phyloP scores from a whole-genome alignment of 2,113 vertebrate species.

The Rhea pennata region DNA sequence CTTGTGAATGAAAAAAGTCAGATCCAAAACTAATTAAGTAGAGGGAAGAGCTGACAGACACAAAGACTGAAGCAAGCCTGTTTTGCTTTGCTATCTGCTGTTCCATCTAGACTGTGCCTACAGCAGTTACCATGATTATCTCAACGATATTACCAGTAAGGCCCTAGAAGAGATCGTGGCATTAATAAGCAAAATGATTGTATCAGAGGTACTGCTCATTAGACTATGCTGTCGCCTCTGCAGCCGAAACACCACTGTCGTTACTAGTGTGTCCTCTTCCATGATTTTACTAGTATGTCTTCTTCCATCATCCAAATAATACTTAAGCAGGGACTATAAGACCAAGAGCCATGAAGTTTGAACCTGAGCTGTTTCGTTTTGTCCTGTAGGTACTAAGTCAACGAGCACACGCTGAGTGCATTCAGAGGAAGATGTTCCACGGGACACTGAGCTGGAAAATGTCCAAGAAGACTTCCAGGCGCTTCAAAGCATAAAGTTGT shows the following conservation, averaged over 20 bases:
- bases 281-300: not conserved
- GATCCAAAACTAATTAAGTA: not conserved
- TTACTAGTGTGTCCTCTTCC: not conserved
- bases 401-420: not conserved
- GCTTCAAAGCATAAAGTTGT: not conserved
- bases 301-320: not conserved
- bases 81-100: not conserved
- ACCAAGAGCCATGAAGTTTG: not conserved
- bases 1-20: constrained; percentile 6
- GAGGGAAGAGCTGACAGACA: not conserved
- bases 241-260: not conserved
- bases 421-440: not conserved
- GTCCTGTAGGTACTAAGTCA: not conserved
- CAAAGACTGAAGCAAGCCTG: not conserved
- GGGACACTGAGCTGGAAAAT: not conserved
- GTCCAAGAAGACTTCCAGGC: not conserved
- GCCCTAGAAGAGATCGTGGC: not conserved
- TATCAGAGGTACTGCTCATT: not conserved
- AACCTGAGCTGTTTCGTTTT: not conserved
- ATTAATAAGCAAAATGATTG: not conserved
- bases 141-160: not conserved
- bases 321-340: not conserved
- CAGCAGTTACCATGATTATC: not conserved
- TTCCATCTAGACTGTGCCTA: not conserved
- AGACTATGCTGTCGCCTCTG: not conserved